Evolutionary conservation across 2,113 vertebrate species (phyloP).

Genomic region (Tauraco erythrolophus): DNA sequence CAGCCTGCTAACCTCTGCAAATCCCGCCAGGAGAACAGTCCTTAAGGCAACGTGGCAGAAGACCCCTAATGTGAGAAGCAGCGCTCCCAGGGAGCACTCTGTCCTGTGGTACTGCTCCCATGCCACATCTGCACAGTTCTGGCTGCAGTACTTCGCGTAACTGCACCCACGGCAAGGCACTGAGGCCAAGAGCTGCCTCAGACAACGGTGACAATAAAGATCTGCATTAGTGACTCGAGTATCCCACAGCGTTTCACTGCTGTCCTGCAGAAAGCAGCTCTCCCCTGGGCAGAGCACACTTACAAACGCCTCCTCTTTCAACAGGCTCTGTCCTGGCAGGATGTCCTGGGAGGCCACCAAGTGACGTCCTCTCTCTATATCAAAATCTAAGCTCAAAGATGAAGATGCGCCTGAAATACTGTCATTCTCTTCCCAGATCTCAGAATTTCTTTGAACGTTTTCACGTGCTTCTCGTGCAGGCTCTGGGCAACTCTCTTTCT

Average conservation of each 20-base stretch:
- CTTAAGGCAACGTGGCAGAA: constrained; percentile 89
- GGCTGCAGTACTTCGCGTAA: constrained; percentile 88
- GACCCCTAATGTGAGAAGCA: constrained; percentile 83
- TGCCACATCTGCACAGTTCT: constrained; percentile 77
- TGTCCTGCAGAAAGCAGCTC: not conserved
- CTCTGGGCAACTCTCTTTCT: not conserved
- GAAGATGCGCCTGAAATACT: constrained; percentile 63
- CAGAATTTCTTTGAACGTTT: not conserved
- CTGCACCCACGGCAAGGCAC: constrained; percentile 87
- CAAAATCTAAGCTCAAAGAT: constrained; percentile 73
- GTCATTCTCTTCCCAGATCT: constrained; percentile 53
- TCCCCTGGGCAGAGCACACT: constrained; percentile 86
- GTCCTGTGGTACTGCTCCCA: constrained; percentile 86
- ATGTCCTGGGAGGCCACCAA: constrained; percentile 82
- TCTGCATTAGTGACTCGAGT: constrained; percentile 64
- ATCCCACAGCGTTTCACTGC: constrained; percentile 14
- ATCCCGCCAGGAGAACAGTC: constrained; percentile 82
- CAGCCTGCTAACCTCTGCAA: constrained; percentile 64
- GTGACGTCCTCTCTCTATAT: constrained; percentile 83
- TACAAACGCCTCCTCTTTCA: constrained; percentile 88
- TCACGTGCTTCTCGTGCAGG: not conserved
- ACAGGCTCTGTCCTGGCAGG: constrained; percentile 82
- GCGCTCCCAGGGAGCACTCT: constrained; percentile 85
- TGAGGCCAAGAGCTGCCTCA: constrained; percentile 71
- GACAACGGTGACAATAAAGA: constrained; percentile 87